Evolutionary conservation across 2,888 invertebrate species (phyloP).

Genomic region (Teleiodes luculella): DNA sequence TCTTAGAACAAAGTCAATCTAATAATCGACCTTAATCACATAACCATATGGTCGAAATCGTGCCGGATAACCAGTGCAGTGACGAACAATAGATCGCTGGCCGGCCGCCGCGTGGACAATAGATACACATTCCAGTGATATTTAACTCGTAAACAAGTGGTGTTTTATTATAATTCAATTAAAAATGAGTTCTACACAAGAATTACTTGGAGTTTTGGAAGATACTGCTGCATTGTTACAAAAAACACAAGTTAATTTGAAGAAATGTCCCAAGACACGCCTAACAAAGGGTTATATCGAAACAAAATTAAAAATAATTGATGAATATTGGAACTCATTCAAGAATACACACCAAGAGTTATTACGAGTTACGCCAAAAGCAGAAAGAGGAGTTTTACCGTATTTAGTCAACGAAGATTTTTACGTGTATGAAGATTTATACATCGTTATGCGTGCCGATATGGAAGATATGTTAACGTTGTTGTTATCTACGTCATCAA

Average conservation of each 20-base stretch:
- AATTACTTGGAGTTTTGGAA: slow-evolving; percentile 17
- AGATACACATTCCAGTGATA: no score
- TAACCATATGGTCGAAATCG: no score
- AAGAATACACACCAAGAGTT: slow-evolving; percentile 2
- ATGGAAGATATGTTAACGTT: neutral
- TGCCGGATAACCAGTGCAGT: no score
- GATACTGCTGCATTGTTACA: slow-evolving; percentile 19
- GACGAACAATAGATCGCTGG: no score
- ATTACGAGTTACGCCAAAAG: neutral
- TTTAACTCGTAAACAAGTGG: no score
- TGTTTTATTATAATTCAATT: no score
- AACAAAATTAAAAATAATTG: slow-evolving; percentile 21
- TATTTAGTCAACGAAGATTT: neutral
- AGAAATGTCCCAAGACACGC: slow-evolving; percentile 12
- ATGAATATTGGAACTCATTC: slow-evolving; percentile 26
- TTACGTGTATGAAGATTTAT: neutral
- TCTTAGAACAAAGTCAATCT: no score
- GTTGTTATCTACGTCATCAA: neutral
- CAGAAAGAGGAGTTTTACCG: neutral
- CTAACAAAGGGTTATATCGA: slow-evolving; percentile 26
- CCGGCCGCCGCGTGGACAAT: no score
- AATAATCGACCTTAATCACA: no score
- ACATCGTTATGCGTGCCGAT: neutral
- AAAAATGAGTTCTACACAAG: no score
- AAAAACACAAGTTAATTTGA: slow-evolving; percentile 23